Evolutionary conservation across 37 sponge, comb jelly and placozoan genomes (phyloP), one percentile per base, ranked within the genome.

Genomic region (Theonella swinhoei): DNA sequence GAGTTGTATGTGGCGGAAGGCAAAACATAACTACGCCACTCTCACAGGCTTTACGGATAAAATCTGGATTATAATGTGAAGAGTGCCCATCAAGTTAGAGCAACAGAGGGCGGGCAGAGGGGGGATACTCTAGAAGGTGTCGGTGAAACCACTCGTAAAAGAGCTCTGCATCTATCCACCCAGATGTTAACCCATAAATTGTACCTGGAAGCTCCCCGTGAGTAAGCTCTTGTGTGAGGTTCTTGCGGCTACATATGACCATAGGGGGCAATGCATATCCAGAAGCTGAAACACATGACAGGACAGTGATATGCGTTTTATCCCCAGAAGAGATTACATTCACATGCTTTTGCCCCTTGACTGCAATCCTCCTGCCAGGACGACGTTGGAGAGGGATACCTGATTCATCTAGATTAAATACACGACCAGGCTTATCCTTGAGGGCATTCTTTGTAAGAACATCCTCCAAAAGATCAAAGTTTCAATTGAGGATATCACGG

Each of bases 231-330:
- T 9, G 58, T 2, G 61, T 32, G 1, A 80, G 72, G 42, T 20
- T 58, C 23, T 77, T 70, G 11, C 36, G n/a, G 39, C 42, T 70
- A 5, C 26, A 70, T 72, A 89, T 84, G 17, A 89, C 77, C 70
- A 89, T 64, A 30, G 85, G 85, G 37, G 90, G 90, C 25, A 89
- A 39, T 11, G 31, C 20, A 5, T 47, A 65, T 5, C 90, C 90
- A 79, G 72, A 26, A 22, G 90, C 85, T 78, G 19, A 70, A 26
- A 66, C 81, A 83, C 90, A 89, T 11, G 83, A 80, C n/a, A 89
- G 33, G 22, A 89, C 85, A 40, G 85, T 84, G 30, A 79, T 42
- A 23, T 83, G 85, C 24, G 64, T 32, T 42, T 89, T 83, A 29
- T 83, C 38, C 3, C 90, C 85, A 26, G 79, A 65, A 32, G 63